These are phyloP conservation scores for Papilio helenus DNA, from an alignment of 1,140 invertebrate species.

Conservation along the genomic window DNA sequence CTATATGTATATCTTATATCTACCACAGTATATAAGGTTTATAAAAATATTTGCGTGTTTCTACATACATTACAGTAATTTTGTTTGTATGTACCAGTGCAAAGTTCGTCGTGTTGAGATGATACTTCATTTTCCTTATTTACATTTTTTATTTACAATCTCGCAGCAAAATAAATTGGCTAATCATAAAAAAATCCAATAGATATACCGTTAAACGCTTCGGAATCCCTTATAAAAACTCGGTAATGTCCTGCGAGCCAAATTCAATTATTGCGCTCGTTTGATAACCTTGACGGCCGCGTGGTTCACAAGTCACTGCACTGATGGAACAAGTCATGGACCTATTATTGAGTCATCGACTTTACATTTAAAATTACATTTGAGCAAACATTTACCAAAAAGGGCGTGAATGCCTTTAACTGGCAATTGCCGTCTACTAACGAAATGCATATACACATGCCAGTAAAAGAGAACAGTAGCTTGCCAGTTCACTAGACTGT, in stretches of 20 bases:
- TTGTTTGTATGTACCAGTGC: neutral
- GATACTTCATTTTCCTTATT: constrained; percentile 9
- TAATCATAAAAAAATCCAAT: constrained; percentile 25
- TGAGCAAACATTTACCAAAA: neutral
- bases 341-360: constrained; percentile 16
- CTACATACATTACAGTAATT: no score
- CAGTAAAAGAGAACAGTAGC: no score
- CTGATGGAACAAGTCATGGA: constrained; percentile 29
- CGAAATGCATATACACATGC: no score
- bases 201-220: constrained; percentile 19
- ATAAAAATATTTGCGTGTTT: no score
- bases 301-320: constrained; percentile 36
- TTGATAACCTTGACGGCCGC: constrained; percentile 34
- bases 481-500: no score
- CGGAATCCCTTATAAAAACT: constrained; percentile 25
- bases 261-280: constrained; percentile 31
- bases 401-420: no score
- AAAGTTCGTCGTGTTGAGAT: neutral
- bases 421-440: no score
- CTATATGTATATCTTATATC: no score
- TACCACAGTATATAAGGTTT: no score
- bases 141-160: constrained; percentile 22
- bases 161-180: constrained; percentile 16
- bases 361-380: neutral
- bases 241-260: constrained; percentile 30